Percentiles rank a stretch among this genome's conserved stretches.
Conservation (phyloP, 2,888 invertebrate species). For the Aphidius colemani region DNA sequence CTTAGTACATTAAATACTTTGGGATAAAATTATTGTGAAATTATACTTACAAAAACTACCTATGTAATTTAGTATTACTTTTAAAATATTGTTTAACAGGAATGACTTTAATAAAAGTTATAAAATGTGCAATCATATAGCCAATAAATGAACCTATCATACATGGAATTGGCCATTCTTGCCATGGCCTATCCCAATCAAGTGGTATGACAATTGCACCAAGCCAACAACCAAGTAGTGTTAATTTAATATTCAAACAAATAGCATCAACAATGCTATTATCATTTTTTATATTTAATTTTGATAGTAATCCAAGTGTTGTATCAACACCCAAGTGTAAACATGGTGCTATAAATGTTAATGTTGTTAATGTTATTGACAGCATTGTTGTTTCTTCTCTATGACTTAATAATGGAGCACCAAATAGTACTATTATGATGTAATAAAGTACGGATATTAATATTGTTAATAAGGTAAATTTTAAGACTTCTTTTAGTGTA, state of each 20-base stretch:
- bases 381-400: slow-evolving; percentile 74
- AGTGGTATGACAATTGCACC: slow-evolving; percentile 85
- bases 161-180: slow-evolving; percentile 78
- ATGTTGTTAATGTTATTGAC: slow-evolving; percentile 65
- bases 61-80: slow-evolving; percentile 42
- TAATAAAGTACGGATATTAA: slow-evolving; percentile 65
- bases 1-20: no score
- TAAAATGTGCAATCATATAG: slow-evolving; percentile 64
- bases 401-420: slow-evolving; percentile 69
- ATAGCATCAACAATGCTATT: slow-evolving; percentile 62
- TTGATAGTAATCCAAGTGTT: slow-evolving; percentile 64
- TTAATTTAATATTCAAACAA: slow-evolving; percentile 65
- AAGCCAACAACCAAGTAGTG: slow-evolving; percentile 79
- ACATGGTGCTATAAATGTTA: slow-evolving; percentile 69
- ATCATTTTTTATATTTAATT: slow-evolving; percentile 57
- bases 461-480: slow-evolving; percentile 61
- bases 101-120: slow-evolving; percentile 61
- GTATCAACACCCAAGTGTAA: slow-evolving; percentile 67
- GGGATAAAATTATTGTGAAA: no score
- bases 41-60: slow-evolving; percentile 28
- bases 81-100: slow-evolving; percentile 36
- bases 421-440: slow-evolving; percentile 69
- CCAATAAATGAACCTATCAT: slow-evolving; percentile 71
- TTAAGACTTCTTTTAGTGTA: slow-evolving; percentile 62
- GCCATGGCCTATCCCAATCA: slow-evolving; percentile 92